phyloP scores from a whole-genome alignment of 1,140 invertebrate species.

The Drosophila teissieri region DNA sequence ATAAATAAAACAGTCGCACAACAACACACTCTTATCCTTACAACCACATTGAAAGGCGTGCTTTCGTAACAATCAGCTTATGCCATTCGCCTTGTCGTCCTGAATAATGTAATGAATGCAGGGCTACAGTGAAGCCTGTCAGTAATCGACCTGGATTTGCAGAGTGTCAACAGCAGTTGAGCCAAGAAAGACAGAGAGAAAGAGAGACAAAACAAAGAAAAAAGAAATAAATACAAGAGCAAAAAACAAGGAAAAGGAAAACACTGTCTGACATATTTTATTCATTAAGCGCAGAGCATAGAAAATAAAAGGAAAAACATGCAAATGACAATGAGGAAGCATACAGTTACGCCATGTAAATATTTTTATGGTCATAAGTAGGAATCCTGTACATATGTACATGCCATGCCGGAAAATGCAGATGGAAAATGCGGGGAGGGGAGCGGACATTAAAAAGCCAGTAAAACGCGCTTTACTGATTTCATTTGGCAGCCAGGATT shows the following conservation, averaged over 20 bases:
- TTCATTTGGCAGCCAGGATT: constrained; percentile 57
- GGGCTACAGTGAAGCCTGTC: constrained; percentile 38
- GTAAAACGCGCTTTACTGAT: constrained; percentile 80
- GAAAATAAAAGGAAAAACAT: constrained; percentile 73
- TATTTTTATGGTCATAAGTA: constrained; percentile 83
- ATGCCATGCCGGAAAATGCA: constrained; percentile 53
- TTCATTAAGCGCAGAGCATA: constrained; percentile 74
- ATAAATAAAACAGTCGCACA: constrained; percentile 12
- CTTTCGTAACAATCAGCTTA: constrained; percentile 43
- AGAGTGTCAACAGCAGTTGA: constrained; percentile 59
- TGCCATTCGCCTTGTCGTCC: constrained; percentile 28
- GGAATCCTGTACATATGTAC: constrained; percentile 58
- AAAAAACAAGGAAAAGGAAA: constrained; percentile 25
- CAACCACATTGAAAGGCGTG: background rate
- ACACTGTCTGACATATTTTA: constrained; percentile 79
- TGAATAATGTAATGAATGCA: constrained; percentile 69
- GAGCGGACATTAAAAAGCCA: constrained; percentile 76
- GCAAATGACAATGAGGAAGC: constrained; percentile 71
- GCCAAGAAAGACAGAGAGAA: too few species aligned
- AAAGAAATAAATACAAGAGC: constrained; percentile 2
- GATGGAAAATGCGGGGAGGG: constrained; percentile 28
- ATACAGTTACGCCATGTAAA: constrained; percentile 66
- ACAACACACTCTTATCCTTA: background rate
- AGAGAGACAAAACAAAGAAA: constrained; percentile 13
- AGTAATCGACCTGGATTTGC: constrained; percentile 45